phyloP scores from a whole-genome alignment of 2,888 invertebrate genomes.

The Tetragnatha montana region DNA sequence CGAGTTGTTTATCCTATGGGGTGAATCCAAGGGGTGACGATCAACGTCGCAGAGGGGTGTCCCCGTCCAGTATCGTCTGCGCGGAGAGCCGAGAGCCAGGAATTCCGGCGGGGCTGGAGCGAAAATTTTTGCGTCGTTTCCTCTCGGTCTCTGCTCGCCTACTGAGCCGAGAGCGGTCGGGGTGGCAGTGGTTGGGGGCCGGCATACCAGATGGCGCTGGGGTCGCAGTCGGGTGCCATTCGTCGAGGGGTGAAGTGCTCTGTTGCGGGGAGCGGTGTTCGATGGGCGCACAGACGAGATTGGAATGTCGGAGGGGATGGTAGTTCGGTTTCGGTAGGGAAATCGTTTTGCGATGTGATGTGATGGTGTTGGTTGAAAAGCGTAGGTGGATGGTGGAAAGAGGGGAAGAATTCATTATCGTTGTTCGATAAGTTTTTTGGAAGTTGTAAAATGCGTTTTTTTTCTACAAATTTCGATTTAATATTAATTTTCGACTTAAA shows the following conservation, averaged over 20 bases:
- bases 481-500: too few relatives aligned
- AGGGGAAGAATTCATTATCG: background rate
- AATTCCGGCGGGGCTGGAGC: conserved; percentile 26
- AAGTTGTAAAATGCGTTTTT: too few relatives aligned
- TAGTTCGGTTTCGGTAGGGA: background rate
- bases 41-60: background rate
- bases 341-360: background rate
- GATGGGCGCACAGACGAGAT: conserved; percentile 9
- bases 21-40: background rate
- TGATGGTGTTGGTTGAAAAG: background rate
- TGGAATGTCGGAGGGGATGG: background rate
- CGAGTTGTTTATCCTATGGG: background rate
- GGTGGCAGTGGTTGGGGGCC: background rate
- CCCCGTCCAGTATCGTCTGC: background rate
- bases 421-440: background rate
- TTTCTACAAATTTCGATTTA: too few relatives aligned
- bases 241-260: conserved; percentile 29
- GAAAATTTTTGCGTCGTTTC: conserved; percentile 17
- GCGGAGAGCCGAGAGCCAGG: conserved; percentile 29
- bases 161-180: conserved; percentile 23
- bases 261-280: background rate
- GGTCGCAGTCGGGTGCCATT: conserved; percentile 27
- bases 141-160: conserved; percentile 40
- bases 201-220: conserved; percentile 38
- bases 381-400: background rate